Evolutionary conservation across 2,888 invertebrate genomes (phyloP), one percentile per base, ranked within the genome.

Genomic region (Urechis unicinctus): DNA sequence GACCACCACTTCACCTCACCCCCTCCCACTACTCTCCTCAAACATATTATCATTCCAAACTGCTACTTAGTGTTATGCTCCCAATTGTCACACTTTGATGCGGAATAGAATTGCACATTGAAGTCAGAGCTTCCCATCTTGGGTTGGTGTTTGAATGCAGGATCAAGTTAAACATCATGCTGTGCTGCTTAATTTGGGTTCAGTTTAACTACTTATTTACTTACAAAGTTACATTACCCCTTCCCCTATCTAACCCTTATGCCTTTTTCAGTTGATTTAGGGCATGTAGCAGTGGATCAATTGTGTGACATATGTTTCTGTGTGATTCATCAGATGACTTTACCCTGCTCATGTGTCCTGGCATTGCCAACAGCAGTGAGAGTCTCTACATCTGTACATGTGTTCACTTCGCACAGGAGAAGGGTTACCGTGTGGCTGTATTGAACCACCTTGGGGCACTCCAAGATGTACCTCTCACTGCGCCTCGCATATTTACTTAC

Each of bases 281-380:
- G 6, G 6, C 45, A 13, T 21, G 5, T 22, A 24, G 13, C 6
- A 28, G 5, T 9, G 28, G 5, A 6, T 9, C 9, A 28, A 21
- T 31, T 50, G 30, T 50, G 4, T 50, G 36, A 21, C 22, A 5
- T 6, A 21, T 50, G 36, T 9, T 30, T 50, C 17, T 17, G 4
- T 31, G 30, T 6, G 28, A 31, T 30, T 52, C 43, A 6, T 89
- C 91, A 74, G 74, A 50, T n/a, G 69, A 72, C 53, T 69, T 65
- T 55, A 73, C 72, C 0, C 56, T 75, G 36, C 56, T 70, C 24
- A 63, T 77, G 24, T 74, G 74, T 59, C 75, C 75, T 5, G 94
- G 94, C 59, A 93, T 95, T 69, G 92, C 92, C 50, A 95, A 94
- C 80, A 89, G 89, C 47, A 93, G 93, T 47, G 94, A 95, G 79